Conservation (phyloP, 2,888 invertebrate genomes). For the Agrotis ipsilon region DNA sequence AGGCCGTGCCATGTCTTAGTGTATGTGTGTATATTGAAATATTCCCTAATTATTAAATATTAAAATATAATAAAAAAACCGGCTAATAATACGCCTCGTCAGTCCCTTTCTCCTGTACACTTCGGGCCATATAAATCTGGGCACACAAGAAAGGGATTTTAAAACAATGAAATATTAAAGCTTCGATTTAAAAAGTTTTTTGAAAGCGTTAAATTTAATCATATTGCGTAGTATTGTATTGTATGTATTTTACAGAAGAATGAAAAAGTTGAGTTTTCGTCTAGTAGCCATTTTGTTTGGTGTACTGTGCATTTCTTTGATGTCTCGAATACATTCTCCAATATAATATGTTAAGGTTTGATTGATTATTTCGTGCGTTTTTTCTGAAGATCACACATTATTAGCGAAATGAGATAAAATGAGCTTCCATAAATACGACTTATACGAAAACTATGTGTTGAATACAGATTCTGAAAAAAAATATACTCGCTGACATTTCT, state of each 20-base stretch:
- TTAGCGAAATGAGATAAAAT: neutral
- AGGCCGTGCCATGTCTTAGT: slow-evolving; percentile 83
- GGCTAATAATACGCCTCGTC: slow-evolving; percentile 57
- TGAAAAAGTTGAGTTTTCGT: slow-evolving; percentile 44
- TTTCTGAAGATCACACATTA: slow-evolving; percentile 27
- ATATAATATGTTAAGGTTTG: slow-evolving; percentile 52
- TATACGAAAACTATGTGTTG: no score
- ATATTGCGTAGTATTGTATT: slow-evolving; percentile 73
- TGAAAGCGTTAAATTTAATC: slow-evolving; percentile 67
- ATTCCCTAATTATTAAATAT: slow-evolving; percentile 70
- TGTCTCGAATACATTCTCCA: slow-evolving; percentile 74
- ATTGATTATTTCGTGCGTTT: slow-evolving; percentile 21
- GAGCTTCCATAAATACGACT: neutral
- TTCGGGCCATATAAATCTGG: slow-evolving; percentile 55
- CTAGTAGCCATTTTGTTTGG: slow-evolving; percentile 31
- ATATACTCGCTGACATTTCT: no score
- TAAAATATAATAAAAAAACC: slow-evolving; percentile 58
- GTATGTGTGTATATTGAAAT: slow-evolving; percentile 75
- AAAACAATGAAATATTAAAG: slow-evolving; percentile 74
- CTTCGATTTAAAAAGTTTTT: slow-evolving; percentile 73
- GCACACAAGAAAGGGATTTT: slow-evolving; percentile 63
- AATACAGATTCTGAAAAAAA: no score
- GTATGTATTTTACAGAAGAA: slow-evolving; percentile 59
- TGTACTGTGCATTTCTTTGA: slow-evolving; percentile 58
- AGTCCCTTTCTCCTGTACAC: slow-evolving; percentile 56